phyloP scores from a whole-genome alignment of 2,888 invertebrate genomes.

The Synanthedon myopaeformis region DNA sequence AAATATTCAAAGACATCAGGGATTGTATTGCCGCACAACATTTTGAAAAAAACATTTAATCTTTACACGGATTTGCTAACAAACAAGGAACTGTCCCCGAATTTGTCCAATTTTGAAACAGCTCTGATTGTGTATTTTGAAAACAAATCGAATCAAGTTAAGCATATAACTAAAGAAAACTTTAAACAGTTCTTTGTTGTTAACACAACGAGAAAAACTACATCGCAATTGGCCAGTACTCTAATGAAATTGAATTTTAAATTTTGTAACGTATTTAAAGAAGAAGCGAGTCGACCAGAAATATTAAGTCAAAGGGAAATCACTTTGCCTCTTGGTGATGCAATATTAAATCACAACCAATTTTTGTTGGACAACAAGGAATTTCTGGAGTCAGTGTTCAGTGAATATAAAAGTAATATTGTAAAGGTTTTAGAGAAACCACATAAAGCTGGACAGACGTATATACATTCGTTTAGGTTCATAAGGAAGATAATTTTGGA shows the following conservation, averaged over 20 bases:
- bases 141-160: slow-evolving; percentile 71
- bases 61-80: slow-evolving; percentile 57
- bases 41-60: slow-evolving; percentile 40
- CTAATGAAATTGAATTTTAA: slow-evolving; percentile 67
- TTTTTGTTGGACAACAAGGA: slow-evolving; percentile 51
- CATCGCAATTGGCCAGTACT: slow-evolving; percentile 68
- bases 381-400: slow-evolving; percentile 62
- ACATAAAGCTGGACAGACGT: slow-evolving; percentile 76
- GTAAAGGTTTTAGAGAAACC: slow-evolving; percentile 75
- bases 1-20: slow-evolving; percentile 46
- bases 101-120: slow-evolving; percentile 66
- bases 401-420: slow-evolving; percentile 73
- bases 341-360: slow-evolving; percentile 46
- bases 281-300: slow-evolving; percentile 48
- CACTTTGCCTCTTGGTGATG: slow-evolving; percentile 72
- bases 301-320: slow-evolving; percentile 72
- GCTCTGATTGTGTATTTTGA: slow-evolving; percentile 69
- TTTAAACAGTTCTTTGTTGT: slow-evolving; percentile 65
- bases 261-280: slow-evolving; percentile 54
- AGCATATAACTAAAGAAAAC: slow-evolving; percentile 56
- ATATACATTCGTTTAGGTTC: slow-evolving; percentile 70
- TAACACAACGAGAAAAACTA: slow-evolving; percentile 66
- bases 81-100: slow-evolving; percentile 42
- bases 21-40: slow-evolving; percentile 35
- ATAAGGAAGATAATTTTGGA: slow-evolving; percentile 70